Base-by-base conservation (phyloP, 1,140 invertebrate genomes). In the Heliconius melpomene region DNA sequence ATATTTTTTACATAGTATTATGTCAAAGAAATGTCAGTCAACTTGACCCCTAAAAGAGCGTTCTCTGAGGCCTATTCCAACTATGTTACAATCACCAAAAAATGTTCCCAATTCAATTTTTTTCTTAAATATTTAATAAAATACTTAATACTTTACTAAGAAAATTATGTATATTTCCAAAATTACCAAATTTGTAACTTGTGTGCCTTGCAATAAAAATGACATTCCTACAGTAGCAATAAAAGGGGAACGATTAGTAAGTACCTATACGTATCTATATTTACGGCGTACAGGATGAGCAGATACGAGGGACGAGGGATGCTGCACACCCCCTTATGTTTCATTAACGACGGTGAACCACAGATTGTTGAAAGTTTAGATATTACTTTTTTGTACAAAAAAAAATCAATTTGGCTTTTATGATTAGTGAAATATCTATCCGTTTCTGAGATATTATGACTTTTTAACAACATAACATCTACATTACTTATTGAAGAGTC, bases 321-420 rank as follows among this genome's bases (percentile, higher is more conserved):
- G 60, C 60, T 66, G 85, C 84, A 86, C 90, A 89, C 89, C 91
- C 91, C 92, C 92, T 93, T 93, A 93, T 93, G 92, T 93, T 93
- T 93, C 92, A 93, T 93, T 93, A 93, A 93, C 91, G 90, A 92
- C 83, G 85, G 81, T 84, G 81, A 76, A 75, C 73, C 71, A 84
- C 81, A 91, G 89, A 87, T n/a, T 46, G 81, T 29, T 0, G 26
- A 82, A 89, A 29, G 38, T 74, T 73, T 83, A 88, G 87, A 66
- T 66, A 16, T 66, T 66, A 66, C 60, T 13, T 6, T 66, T 29
- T 66, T 46, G 13, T 16, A 46, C 3, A 46, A 46, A 16, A 46
- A 46, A 46, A 46, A 46, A 16, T 46, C 1, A 16, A 16, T 6
- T 46, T 46, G 5, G 40, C 3, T 46, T 46, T 46, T 46, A 46